Base-by-base conservation (phyloP, 2,797 vertebrate genomes). In the Vultur gryphus region DNA sequence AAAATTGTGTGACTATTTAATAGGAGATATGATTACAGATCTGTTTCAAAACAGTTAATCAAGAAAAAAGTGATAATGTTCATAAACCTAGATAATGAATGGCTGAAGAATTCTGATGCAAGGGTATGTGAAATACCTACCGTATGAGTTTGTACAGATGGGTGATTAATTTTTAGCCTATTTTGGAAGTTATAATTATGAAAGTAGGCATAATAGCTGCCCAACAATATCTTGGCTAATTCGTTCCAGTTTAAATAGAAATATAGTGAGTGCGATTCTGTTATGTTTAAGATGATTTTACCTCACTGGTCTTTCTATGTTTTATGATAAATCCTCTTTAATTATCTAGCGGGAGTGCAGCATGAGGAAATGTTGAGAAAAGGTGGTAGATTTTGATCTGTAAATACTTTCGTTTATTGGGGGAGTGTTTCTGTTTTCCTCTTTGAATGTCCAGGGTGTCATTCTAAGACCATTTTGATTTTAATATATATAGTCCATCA, bases 391-490 rank as follows among this genome's bases (percentile, higher is more conserved):
- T 75, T 84, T 81, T 89, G 26, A 48, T 79, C 46, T 73, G 64
- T 79, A 79, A 85, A 82, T 84, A 65, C 31, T 70, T 87, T 52
- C 4, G 43, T 86, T 92, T 75, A 44, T 57, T 90, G 51, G 33
- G 29, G 76, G 39, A 44, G 24, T n/a, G 52, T 39, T 89, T 73
- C 9, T 77, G 11, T 85, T 90, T 81, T 81, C 18, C 12, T 83
- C n/a, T 89, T 89, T 66, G 28, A 87, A 67, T 65, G 62, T 77
- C 43, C 41, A 85, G 35, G 62, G n/a, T 76, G 39, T 85, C 59
- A 69, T 93, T 92, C 84, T 85, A 92, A 80, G 95, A 89, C 33
- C 15, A 16, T 93, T 97, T 90, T 94, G 66, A 49, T 95, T 95
- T 96, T 96, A 87, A 83, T 49, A 37, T 81, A 52, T 61, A 10